A percentile compares a stretch with the other conserved stretches of the same genome.
phyloP scores from a whole-genome alignment of 2,113 vertebrate genomes.

The Blennius ocellaris region DNA sequence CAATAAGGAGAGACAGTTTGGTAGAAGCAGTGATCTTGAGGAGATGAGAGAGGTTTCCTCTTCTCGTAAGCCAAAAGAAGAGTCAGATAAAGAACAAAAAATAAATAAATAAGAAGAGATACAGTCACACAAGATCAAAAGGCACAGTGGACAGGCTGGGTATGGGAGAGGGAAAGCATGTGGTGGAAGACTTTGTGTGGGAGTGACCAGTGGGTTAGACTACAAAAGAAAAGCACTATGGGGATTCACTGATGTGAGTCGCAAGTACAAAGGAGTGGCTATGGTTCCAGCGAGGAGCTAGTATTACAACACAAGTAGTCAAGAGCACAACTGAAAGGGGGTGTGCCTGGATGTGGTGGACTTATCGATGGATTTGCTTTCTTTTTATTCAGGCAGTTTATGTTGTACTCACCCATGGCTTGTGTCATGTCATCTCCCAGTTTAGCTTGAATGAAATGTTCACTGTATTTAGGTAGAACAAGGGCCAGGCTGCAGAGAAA shows the following conservation, averaged over 20 bases:
- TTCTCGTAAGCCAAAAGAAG: constrained; percentile 37
- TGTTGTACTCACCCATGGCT: constrained; percentile 93
- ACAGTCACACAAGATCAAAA: constrained; percentile 67
- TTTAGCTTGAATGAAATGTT: constrained; percentile 97
- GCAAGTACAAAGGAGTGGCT: constrained; percentile 59
- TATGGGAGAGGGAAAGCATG: constrained; percentile 53
- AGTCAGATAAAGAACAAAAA: constrained; percentile 32
- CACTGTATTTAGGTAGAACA: constrained; percentile 96
- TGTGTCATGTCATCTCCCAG: constrained; percentile 91
- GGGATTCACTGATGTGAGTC: constrained; percentile 49
- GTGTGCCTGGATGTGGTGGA: constrained; percentile 12
- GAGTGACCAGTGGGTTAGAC: constrained; percentile 71
- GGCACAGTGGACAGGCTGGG: constrained; percentile 27
- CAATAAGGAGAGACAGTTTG: neutral
- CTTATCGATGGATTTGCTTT: constrained; percentile 10
- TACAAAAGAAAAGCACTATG: constrained; percentile 64
- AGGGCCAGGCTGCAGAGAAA: constrained; percentile 91
- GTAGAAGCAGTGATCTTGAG: constrained; percentile 35
- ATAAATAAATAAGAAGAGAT: constrained; percentile 26
- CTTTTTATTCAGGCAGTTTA: neutral
- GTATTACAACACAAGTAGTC: constrained; percentile 39
- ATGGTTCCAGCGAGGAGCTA: constrained; percentile 34
- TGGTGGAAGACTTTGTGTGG: constrained; percentile 53
- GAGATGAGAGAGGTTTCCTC: constrained; percentile 36
- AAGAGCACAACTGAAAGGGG: constrained; percentile 21